A percentile compares a stretch with the other conserved stretches of the same genome.
Evolutionary conservation across 2,113 vertebrate genomes (phyloP).

Genomic region (Cranoglanis bouderius): DNA sequence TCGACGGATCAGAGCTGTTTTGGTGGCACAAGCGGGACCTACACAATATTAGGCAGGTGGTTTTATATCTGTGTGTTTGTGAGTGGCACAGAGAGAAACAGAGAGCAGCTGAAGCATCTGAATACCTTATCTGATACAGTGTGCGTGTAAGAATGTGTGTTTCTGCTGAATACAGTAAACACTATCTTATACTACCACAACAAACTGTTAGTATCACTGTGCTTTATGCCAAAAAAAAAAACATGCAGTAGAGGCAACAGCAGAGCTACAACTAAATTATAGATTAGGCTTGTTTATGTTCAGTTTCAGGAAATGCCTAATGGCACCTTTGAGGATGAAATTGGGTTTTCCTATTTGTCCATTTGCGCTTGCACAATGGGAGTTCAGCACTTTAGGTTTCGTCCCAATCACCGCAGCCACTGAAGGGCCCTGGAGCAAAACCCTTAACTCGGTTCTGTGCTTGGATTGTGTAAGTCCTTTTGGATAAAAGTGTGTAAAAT

Average conservation of each 20-base stretch:
- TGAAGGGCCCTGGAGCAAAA: background rate
- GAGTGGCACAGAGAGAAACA: background rate
- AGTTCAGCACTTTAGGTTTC: background rate
- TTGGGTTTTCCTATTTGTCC: conserved; percentile 16
- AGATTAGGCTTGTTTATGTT: conserved; percentile 10
- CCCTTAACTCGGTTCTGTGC: background rate
- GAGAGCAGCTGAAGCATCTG: background rate
- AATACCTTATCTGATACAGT: conserved; percentile 11
- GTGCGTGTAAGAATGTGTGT: background rate
- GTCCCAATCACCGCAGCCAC: background rate
- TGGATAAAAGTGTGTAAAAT: background rate
- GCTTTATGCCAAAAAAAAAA: conserved; percentile 13
- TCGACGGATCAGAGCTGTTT: too few relatives aligned
- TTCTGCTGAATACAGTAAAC: conserved; percentile 31
- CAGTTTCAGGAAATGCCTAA: conserved; percentile 8
- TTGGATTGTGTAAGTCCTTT: background rate
- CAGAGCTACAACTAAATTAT: conserved; percentile 29
- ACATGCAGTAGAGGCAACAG: conserved; percentile 12
- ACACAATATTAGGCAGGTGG: too few relatives aligned
- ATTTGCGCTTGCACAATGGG: background rate
- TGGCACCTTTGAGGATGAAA: background rate
- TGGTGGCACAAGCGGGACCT: too few relatives aligned
- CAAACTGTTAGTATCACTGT: background rate
- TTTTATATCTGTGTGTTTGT: background rate
- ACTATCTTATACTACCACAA: background rate